Percentiles rank a stretch among this genome's conserved stretches.
Conservation (phyloP, 2,113 vertebrate genomes). For the Hirundichthys speculiger region DNA sequence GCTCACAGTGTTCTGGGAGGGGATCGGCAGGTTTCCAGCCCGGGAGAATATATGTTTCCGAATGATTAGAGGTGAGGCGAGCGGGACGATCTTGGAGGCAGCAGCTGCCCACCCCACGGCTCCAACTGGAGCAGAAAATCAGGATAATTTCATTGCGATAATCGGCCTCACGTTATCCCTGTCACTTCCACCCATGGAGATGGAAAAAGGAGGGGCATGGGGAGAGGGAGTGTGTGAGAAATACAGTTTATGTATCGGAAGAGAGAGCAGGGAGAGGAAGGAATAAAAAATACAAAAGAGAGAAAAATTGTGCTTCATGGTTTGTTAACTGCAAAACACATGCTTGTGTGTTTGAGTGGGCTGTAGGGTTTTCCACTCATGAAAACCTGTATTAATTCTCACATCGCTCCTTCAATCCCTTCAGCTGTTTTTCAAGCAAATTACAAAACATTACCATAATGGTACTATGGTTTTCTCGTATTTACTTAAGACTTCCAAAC, state of each 20-base stretch:
- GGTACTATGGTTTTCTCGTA: no score
- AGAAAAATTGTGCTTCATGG: conserved; percentile 44
- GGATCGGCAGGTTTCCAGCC: conserved; percentile 66
- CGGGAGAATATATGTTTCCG: conserved; percentile 61
- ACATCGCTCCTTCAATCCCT: no score
- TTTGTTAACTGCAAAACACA: conserved; percentile 27
- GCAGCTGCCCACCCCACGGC: conserved; percentile 73
- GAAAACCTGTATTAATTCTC: no score
- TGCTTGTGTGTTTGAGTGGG: not conserved
- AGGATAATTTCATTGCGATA: conserved; percentile 79
- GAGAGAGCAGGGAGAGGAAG: conserved; percentile 1
- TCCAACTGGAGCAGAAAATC: conserved; percentile 81
- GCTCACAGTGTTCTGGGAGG: conserved; percentile 47
- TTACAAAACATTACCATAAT: no score
- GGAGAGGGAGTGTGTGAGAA: conserved; percentile 9
- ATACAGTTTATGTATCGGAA: not conserved
- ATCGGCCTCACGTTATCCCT: conserved; percentile 71
- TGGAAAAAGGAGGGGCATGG: conserved; percentile 15
- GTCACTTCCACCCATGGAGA: conserved; percentile 50
- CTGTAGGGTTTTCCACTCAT: no score
- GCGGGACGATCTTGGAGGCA: conserved; percentile 62
- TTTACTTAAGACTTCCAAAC: no score
- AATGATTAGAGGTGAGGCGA: conserved; percentile 67
- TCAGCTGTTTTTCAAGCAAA: no score
- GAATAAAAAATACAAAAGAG: conserved; percentile 29